Conservation (phyloP, 2,888 invertebrate species). For the Lutraria lutraria region DNA sequence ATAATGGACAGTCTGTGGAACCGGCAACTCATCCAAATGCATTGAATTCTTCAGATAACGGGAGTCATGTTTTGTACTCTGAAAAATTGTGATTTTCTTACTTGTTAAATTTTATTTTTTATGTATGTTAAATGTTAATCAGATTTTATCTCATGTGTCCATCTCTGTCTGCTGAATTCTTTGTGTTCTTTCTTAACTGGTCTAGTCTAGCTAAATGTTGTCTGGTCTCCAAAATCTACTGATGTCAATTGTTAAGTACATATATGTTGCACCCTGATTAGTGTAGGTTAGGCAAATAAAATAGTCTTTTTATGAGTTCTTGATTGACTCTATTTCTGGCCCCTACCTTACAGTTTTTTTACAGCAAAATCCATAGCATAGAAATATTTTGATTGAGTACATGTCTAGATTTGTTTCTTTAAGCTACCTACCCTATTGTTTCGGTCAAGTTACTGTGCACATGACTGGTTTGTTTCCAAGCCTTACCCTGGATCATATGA, state of each 20-base stretch:
- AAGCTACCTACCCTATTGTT: no score
- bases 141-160: neutral
- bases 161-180: neutral
- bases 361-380: no score
- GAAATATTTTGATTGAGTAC: no score
- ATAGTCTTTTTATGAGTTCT: neutral
- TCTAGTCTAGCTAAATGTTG: neutral
- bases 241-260: neutral
- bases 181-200: neutral
- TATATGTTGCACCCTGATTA: neutral
- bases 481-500: no score
- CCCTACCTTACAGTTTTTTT: neutral
- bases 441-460: no score
- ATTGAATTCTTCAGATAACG: conserved; percentile 12
- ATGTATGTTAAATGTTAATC: neutral
- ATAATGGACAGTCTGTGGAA: conserved; percentile 25
- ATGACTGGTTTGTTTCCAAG: no score
- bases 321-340: neutral
- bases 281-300: neutral
- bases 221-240: neutral
- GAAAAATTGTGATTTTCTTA: conserved; percentile 52
- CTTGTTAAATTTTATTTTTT: neutral
- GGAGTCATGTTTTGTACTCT: conserved; percentile 35
- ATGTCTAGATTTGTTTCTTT: no score
- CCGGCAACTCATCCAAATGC: conserved; percentile 41